Evolutionary conservation across 2,888 invertebrate genomes (phyloP).

Genomic region (Drosophila percnosoma): DNA sequence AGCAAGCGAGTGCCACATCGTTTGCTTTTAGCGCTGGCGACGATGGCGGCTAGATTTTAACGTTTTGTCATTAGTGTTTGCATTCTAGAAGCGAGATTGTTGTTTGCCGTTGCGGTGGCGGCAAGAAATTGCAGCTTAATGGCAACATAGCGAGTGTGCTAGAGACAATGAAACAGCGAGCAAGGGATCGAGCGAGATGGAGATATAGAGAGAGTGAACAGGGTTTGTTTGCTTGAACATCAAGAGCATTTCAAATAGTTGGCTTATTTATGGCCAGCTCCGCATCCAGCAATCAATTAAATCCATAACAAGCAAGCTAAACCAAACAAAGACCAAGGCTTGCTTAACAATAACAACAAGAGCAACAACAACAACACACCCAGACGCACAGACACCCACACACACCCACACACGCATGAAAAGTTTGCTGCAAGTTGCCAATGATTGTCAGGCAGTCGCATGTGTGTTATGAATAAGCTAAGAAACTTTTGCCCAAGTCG

Average conservation of each 20-base stretch:
- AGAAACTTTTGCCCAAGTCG: conserved; percentile 60
- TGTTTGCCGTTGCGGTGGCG: conserved; percentile 67
- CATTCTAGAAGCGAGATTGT: conserved; percentile 72
- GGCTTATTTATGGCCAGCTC: conserved; percentile 38
- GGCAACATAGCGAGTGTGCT: conserved; percentile 14
- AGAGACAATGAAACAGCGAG: neutral
- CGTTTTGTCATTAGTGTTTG: conserved; percentile 82
- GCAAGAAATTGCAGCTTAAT: conserved; percentile 64
- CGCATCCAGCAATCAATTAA: conserved; percentile 66
- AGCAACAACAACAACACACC: conserved; percentile 20
- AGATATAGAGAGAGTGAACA: neutral
- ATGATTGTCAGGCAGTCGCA: conserved; percentile 56
- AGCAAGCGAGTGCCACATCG: conserved; percentile 47
- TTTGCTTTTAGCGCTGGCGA: conserved; percentile 65
- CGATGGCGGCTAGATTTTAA: conserved; percentile 74
- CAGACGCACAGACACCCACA: neutral
- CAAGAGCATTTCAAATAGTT: conserved; percentile 38
- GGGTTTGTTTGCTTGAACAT: conserved; percentile 11
- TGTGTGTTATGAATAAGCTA: conserved; percentile 72
- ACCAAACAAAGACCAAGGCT: conserved; percentile 30
- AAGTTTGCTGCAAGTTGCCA: conserved; percentile 47
- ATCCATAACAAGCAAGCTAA: conserved; percentile 40
- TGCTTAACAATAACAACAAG: conserved; percentile 27
- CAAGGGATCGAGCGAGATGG: neutral
- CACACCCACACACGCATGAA: neutral